Evolutionary conservation across 2,113 vertebrate genomes (phyloP).

Genomic region (Coracopsis vasa): DNA sequence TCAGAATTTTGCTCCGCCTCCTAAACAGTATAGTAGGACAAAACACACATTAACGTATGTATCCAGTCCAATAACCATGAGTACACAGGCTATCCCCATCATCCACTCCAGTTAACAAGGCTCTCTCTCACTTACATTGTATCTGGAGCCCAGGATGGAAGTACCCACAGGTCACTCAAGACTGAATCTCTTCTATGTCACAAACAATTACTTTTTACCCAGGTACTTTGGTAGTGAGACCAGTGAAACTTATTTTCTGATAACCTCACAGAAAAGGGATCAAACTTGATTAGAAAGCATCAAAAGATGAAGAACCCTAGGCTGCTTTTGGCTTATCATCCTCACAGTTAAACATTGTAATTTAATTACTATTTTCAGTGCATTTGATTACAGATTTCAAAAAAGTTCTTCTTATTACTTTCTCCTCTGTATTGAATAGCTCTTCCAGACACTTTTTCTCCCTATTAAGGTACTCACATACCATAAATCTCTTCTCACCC

Average conservation of each 20-base stretch:
- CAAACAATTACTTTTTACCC: not conserved
- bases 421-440: constrained; percentile 17
- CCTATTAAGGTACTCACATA: not conserved
- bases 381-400: constrained; percentile 26
- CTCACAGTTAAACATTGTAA: constrained; percentile 26
- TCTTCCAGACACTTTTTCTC: constrained; percentile 14
- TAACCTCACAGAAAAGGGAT: not conserved
- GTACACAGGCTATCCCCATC: not conserved
- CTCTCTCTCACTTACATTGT: not conserved
- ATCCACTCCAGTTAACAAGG: not conserved
- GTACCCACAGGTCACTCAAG: fast-evolving
- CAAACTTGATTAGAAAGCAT: not conserved
- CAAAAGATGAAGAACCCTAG: not conserved
- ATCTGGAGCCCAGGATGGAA: not conserved
- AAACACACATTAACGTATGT: not conserved
- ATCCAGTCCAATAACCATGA: not conserved
- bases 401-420: not conserved
- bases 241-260: not conserved
- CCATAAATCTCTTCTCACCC: not conserved
- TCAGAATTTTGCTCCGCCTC: not conserved
- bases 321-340: not conserved
- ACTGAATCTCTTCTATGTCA: not conserved
- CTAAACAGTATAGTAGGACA: not conserved
- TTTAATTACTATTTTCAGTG: constrained; percentile 37
- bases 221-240: not conserved